These are phyloP conservation scores for Microtus ochrogaster DNA, from an alignment of 2,113 vertebrate genomes.

Conservation along the genomic window DNA sequence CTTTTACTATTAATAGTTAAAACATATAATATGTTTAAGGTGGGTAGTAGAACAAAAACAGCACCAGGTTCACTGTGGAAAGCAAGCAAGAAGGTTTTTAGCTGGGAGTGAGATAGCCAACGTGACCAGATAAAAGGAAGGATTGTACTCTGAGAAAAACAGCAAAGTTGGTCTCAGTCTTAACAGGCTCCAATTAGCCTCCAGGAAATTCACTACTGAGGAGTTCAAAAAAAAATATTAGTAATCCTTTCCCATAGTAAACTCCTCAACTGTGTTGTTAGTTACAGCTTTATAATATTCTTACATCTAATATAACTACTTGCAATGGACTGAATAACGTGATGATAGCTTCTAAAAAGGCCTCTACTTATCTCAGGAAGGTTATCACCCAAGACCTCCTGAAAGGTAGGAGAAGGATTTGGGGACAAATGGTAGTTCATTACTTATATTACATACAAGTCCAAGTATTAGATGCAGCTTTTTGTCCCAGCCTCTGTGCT, in stretches of 20 bases:
- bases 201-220: not conserved
- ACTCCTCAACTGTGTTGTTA: too few relatives aligned
- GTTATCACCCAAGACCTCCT: too few relatives aligned
- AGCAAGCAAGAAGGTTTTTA: not conserved
- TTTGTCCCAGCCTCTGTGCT: not conserved
- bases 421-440: not conserved
- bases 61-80: not conserved
- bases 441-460: not conserved
- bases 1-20: not conserved
- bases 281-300: not conserved
- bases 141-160: too few relatives aligned
- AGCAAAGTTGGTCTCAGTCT: not conserved
- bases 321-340: not conserved
- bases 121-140: not conserved
- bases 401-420: not conserved
- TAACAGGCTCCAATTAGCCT: not conserved
- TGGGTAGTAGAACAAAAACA: not conserved
- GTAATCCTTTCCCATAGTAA: too few relatives aligned
- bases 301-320: not conserved
- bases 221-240: too few relatives aligned
- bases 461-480: too few relatives aligned
- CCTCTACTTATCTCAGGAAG: not conserved
- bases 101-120: not conserved
- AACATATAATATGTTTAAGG: not conserved
- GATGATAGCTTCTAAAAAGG: not conserved